Conservation (phyloP, 2,888 invertebrate species). For the Conus canariensis region DNA sequence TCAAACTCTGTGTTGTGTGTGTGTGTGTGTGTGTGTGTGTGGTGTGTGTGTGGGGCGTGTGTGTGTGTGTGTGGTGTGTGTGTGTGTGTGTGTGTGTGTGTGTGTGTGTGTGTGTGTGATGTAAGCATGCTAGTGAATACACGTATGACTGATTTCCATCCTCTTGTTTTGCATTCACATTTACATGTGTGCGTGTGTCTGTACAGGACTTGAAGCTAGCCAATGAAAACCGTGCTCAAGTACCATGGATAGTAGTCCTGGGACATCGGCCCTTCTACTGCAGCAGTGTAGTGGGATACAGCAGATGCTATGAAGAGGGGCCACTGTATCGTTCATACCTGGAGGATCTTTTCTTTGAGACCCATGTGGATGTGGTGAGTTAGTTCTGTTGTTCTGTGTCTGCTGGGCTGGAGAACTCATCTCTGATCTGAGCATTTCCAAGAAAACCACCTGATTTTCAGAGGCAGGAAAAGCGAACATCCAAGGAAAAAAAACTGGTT, state of each 20-base stretch:
- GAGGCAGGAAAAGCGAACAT: too few species aligned
- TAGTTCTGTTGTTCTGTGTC: too few species aligned
- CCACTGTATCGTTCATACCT: slow-evolving; percentile 44
- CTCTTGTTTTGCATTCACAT: too few species aligned
- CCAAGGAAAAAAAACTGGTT: too few species aligned
- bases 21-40: slow-evolving; percentile 33
- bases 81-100: neutral
- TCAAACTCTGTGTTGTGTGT: slow-evolving; percentile 3
- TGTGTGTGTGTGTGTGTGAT: neutral
- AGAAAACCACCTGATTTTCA: too few species aligned
- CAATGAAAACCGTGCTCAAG: slow-evolving; percentile 49
- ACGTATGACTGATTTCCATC: too few species aligned
- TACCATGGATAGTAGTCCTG: slow-evolving; percentile 55
- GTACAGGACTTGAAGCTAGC: slow-evolving; percentile 51
- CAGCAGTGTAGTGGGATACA: slow-evolving; percentile 43
- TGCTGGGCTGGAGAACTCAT: too few species aligned
- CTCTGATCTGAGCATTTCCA: too few species aligned
- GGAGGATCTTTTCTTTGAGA: slow-evolving; percentile 52
- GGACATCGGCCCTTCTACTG: slow-evolving; percentile 57
- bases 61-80: slow-evolving; percentile 16
- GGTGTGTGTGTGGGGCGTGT: neutral
- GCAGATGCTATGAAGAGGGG: slow-evolving; percentile 46
- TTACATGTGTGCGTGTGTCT: neutral
- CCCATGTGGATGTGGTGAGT: slow-evolving; percentile 53
- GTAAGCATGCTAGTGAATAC: too few species aligned